phyloP scores from a whole-genome alignment of 2,888 invertebrate genomes.

The Geophilus truncorum region DNA sequence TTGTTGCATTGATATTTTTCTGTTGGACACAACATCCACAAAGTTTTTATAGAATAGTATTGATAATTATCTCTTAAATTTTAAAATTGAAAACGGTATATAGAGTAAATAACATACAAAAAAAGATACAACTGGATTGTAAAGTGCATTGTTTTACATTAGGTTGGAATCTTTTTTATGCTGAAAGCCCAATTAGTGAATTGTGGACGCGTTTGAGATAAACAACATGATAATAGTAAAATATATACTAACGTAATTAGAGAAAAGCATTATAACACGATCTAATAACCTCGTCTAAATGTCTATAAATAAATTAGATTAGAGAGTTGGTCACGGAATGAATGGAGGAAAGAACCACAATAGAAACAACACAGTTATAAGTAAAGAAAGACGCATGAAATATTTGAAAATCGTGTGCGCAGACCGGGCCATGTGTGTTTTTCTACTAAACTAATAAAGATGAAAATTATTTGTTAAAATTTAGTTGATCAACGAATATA shows the following conservation, averaged over 20 bases:
- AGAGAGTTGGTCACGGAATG: constrained; percentile 10
- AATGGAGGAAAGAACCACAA: not conserved
- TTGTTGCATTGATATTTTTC: not conserved
- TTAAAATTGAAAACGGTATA: no score
- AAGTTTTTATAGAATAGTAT: not conserved
- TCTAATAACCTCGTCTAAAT: not conserved
- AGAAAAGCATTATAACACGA: not conserved
- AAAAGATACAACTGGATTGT: constrained; percentile 1
- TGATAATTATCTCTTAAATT: not conserved
- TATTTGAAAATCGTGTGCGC: constrained; percentile 3
- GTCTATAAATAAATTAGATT: not conserved
- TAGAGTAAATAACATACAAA: not conserved
- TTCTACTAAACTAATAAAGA: not conserved
- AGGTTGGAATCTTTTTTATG: constrained; percentile 5
- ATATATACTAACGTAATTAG: not conserved
- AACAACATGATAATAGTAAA: not conserved
- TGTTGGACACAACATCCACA: not conserved
- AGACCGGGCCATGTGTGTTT: constrained; percentile 5
- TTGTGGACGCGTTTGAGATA: constrained; percentile 19
- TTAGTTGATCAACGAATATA: not conserved
- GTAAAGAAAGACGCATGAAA: not conserved
- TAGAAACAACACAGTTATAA: not conserved
- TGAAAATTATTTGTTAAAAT: not conserved
- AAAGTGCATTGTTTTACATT: constrained; percentile 15
- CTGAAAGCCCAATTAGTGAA: constrained; percentile 19